Evolutionary conservation across 2,113 vertebrate genomes (phyloP).

Genomic region (Deroptyus accipitrinus): DNA sequence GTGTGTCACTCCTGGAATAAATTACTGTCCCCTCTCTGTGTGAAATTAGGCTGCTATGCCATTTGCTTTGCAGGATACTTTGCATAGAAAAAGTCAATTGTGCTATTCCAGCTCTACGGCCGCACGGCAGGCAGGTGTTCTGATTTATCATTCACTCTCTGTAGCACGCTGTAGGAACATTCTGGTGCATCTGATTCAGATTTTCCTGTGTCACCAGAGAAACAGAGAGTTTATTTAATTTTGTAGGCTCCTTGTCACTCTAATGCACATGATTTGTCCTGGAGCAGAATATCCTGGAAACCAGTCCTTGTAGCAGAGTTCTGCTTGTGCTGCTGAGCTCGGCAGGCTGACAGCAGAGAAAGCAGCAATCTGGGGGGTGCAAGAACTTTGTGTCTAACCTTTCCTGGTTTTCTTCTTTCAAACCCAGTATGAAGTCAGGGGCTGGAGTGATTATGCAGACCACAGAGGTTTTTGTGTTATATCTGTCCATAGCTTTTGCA

Average conservation of each 20-base stretch:
- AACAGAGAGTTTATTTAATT: background rate
- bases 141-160: constrained; percentile 1
- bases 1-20: constrained; percentile 28
- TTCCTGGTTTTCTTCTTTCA: background rate
- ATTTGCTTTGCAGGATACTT: constrained; percentile 33
- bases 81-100: constrained; percentile 48
- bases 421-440: background rate
- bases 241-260: background rate
- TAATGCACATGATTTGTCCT: background rate
- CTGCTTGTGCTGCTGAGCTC: background rate
- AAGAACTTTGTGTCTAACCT: background rate
- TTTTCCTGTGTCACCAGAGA: background rate
- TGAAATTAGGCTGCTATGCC: constrained; percentile 32
- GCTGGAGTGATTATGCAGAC: background rate
- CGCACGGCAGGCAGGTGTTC: background rate
- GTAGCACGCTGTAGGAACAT: background rate
- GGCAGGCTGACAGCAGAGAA: background rate
- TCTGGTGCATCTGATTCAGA: background rate
- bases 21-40: constrained; percentile 18
- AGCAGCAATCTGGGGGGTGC: background rate
- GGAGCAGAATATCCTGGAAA: background rate
- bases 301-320: background rate
- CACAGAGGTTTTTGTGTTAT: background rate
- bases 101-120: constrained; percentile 22
- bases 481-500: background rate